These are phyloP conservation scores for Tragelaphus strepsiceros DNA, from an alignment of 2,113 vertebrate species.

Conservation along the genomic window DNA sequence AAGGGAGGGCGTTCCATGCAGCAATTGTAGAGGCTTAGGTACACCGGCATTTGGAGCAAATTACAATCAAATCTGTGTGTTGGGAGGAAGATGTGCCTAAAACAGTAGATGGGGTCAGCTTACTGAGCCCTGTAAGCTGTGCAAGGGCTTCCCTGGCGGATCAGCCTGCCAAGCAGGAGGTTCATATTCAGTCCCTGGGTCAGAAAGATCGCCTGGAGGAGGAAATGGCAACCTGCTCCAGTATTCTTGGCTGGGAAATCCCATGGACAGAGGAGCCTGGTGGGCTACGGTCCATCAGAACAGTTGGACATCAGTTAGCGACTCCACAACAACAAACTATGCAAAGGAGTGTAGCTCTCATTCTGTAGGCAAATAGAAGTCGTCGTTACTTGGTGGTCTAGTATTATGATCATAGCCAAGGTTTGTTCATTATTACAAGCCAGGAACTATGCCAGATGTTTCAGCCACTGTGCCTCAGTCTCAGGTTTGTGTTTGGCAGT, in stretches of 20 bases:
- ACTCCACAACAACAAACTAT: background rate
- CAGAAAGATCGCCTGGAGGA: background rate
- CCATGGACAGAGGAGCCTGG: background rate
- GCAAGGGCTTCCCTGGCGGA: background rate
- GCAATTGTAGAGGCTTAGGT: background rate
- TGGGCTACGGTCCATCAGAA: background rate
- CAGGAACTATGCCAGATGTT: background rate
- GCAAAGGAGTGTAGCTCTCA: background rate
- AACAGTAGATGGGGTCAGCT: background rate
- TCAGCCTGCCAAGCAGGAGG: background rate
- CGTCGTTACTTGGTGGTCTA: fast-evolving
- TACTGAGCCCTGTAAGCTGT: background rate
- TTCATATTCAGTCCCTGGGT: background rate
- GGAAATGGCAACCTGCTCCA: background rate
- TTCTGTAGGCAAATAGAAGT: background rate
- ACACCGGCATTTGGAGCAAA: background rate
- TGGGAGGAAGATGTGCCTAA: background rate
- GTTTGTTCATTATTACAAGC: background rate
- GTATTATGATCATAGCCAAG: fast-evolving
- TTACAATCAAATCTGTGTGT: background rate
- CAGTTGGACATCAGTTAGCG: background rate
- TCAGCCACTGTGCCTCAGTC: background rate
- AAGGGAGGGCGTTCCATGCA: background rate
- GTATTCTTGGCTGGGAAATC: background rate
- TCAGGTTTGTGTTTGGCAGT: background rate